Evolutionary conservation across 2,888 invertebrate species (phyloP), one percentile per base, ranked within the genome.

Genomic region (Platycheirus rosarum): DNA sequence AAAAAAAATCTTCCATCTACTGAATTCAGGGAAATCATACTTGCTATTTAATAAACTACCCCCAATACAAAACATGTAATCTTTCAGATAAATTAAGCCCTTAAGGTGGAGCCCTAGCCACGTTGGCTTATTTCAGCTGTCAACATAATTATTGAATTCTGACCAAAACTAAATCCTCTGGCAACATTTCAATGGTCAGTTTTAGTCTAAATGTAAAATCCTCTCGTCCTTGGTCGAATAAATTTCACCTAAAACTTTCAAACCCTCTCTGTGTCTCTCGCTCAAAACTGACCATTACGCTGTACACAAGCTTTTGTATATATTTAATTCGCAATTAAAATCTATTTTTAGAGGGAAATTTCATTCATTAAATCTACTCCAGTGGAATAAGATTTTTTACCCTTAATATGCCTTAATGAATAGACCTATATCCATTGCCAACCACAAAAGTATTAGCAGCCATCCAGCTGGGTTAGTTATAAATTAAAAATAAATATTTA

Each of bases 401-500:
- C 0, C 16, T 18, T 35, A 35, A 18, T 23, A 40, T 40, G 23
- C 23, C 9, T 40, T 57, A 57, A 57, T 57, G 20, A 40, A 23
- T 40, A 57, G 14, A 20, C 20, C 55, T 37, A 23, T 20, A 23
- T 20, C 20, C 37, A 37, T 37, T 57, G 37, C 13, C 0, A n/a
- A 37, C 8, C 4, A 37, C 7, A 2, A n/a, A 18, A 35, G 8
- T 8, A 49, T 14, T 0, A 6, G n/a, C 14, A 4, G 3, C 35
- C 14, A 2, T 13, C 23, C 37, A 40, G 23, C 40, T 23, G 14
- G 40, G 57, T 57, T 26, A 40, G 14, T 57, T 40, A 26, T 57
- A 57, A 57, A 57, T 57, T 37, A 57, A 57, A 57, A 57, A 57
- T 57, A 57, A 57, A 57, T 57, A 57, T 57, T 57, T 57, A 57